Evolutionary conservation across 2,888 invertebrate genomes (phyloP).

Genomic region (Idaea aversata): DNA sequence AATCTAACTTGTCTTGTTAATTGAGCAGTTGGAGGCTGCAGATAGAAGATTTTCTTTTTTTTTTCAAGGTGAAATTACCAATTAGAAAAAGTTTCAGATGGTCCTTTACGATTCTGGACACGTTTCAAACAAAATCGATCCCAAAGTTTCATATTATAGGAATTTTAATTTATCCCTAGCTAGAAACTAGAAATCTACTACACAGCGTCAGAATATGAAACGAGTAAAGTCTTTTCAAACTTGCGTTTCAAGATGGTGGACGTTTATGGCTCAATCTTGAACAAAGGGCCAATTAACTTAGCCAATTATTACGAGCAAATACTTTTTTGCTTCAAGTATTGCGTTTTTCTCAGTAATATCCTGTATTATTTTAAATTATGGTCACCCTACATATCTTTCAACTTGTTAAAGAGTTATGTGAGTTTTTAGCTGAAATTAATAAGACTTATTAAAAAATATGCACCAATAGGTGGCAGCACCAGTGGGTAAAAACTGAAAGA

Average conservation of each 20-base stretch:
- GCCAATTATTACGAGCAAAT: not conserved
- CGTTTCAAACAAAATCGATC: not conserved
- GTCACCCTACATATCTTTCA: constrained; percentile 14
- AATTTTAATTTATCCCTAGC: too few relatives aligned
- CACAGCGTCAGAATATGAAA: too few relatives aligned
- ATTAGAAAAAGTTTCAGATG: not conserved
- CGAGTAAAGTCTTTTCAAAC: too few relatives aligned
- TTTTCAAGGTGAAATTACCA: not conserved
- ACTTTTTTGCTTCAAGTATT: not conserved
- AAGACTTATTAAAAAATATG: not conserved
- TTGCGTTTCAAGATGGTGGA: not conserved
- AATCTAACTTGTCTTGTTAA: too few relatives aligned
- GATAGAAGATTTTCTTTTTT: not conserved
- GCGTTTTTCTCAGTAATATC: not conserved
- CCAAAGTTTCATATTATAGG: not conserved
- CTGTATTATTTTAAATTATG: constrained; percentile 10
- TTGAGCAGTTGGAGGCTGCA: too few relatives aligned
- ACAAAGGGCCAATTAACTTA: not conserved
- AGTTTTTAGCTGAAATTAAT: not conserved
- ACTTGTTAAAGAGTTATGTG: not conserved
- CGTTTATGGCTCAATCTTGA: not conserved
- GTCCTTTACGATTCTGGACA: not conserved
- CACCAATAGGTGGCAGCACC: not conserved
- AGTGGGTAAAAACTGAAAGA: too few relatives aligned
- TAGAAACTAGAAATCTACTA: too few relatives aligned